A percentile compares a stretch with the other conserved stretches of the same genome.
phyloP scores from a whole-genome alignment of 2,888 invertebrate species.

The Microchrysa polita region DNA sequence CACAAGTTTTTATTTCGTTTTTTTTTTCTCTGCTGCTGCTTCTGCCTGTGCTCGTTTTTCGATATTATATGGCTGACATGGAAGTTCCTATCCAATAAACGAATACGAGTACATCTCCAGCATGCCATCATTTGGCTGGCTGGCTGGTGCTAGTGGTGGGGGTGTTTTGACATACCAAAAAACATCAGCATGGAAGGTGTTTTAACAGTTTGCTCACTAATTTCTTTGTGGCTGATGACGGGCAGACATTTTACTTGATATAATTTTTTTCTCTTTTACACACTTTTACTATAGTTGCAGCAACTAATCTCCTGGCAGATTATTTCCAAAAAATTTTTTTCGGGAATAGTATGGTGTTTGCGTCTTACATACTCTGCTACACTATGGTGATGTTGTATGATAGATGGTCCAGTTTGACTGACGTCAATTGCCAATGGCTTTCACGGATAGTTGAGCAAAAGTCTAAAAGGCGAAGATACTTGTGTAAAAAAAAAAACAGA shows the following conservation, averaged over 20 bases:
- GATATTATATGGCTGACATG: neutral
- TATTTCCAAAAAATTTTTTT: no score
- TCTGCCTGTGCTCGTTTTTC: neutral
- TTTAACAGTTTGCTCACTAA: constrained; percentile 15
- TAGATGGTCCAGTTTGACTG: constrained; percentile 8
- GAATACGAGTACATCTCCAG: no score
- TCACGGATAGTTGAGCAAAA: neutral
- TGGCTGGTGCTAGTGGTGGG: no score
- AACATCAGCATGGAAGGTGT: neutral
- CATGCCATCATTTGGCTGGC: neutral
- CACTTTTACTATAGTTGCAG: constrained; percentile 7
- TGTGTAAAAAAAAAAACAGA: no score
- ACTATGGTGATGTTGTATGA: neutral
- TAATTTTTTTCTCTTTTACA: constrained; percentile 1
- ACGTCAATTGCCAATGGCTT: neutral
- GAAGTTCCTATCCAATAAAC: neutral
- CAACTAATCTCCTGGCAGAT: neutral
- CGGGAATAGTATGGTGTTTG: neutral
- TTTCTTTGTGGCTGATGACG: neutral
- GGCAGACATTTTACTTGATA: constrained; percentile 15
- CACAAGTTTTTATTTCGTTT: no score
- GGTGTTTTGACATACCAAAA: neutral
- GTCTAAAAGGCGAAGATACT: no score
- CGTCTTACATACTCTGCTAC: neutral
- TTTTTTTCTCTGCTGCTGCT: neutral